Base-by-base conservation (phyloP, 2,888 invertebrate genomes). In the Strigamia transsilvanica region DNA sequence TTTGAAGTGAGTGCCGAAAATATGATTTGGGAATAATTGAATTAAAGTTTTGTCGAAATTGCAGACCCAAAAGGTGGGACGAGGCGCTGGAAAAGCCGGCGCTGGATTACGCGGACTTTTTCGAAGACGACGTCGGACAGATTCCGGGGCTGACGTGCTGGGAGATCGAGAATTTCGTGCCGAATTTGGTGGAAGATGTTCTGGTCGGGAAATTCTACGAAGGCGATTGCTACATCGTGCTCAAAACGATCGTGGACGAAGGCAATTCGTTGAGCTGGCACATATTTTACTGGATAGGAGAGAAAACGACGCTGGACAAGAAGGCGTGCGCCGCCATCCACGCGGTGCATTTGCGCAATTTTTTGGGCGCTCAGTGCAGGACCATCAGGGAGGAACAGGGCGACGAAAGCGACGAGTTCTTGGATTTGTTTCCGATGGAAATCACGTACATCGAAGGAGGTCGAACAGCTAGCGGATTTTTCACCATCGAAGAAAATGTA, bases 121-220 rank as follows among this genome's bases (percentile, higher is more conserved):
- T 98, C 88, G 98, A 91, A 82, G 95, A 95, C 85, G 97, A 95
- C 86, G 96, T 97, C 0, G 99, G 99, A 0, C 96, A 97, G 87
- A 90, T 94, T 82, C 94, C 97, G 0, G 98, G 89, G 87, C 84
- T 41, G 81, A 83, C 94, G 34, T 94, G 98, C 83, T 99, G 99
- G 99, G 99, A 99, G 90, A 99, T 99, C 84, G 99, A 99, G 88
- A 99, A 99, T 89, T 99, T 99, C 88, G 90, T 99, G 84, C 99
- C 99, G 0, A 97, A 97, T 87, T 93, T 94, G 86, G 93, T 99
- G 38, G 90, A 90, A 82, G 89, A 83, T 66, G 96, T 94, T 7
- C 93, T 96, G 0, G 94, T 97, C 87, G 99, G 99, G 2, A 98
- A 98, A 88, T 99, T 99, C 89, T 99, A 98, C 87, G 98, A 99